Conservation (phyloP, 2,888 invertebrate species). For the Matsumyia berberina region DNA sequence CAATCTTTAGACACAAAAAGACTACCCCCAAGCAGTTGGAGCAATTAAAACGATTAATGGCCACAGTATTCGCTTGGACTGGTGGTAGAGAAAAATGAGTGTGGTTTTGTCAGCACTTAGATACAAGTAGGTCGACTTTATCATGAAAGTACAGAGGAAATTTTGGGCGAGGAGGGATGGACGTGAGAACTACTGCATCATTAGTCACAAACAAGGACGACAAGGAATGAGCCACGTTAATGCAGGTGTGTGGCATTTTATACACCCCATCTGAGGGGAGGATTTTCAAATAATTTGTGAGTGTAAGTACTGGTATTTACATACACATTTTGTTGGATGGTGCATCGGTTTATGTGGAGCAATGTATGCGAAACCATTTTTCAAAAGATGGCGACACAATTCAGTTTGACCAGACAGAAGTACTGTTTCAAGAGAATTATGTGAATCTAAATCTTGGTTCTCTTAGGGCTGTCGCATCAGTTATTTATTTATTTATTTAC, state of each 20-base stretch:
- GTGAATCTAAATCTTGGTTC: too few relatives aligned
- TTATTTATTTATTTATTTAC: too few relatives aligned
- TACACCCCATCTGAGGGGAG: neutral
- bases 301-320: too few relatives aligned
- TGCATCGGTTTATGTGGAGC: too few relatives aligned
- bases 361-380: too few relatives aligned
- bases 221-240: slow-evolving; percentile 4
- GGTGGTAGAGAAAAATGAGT: slow-evolving; percentile 42
- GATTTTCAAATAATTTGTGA: neutral
- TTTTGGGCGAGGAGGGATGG: neutral
- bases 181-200: slow-evolving; percentile 24
- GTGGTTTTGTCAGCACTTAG: slow-evolving; percentile 71
- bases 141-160: slow-evolving; percentile 16
- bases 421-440: too few relatives aligned
- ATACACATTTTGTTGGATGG: too few relatives aligned
- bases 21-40: slow-evolving; percentile 50
- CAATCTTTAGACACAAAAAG: slow-evolving; percentile 49
- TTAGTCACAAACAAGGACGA: slow-evolving; percentile 30
- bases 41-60: slow-evolving; percentile 74
- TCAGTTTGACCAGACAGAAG: too few relatives aligned
- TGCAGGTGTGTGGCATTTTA: slow-evolving; percentile 34
- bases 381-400: too few relatives aligned
- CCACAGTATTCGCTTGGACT: slow-evolving; percentile 30
- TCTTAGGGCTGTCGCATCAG: too few relatives aligned
- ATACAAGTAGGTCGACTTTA: slow-evolving; percentile 42